A percentile compares a stretch with the other conserved stretches of the same genome.
These are phyloP conservation scores for Lethrus apterus DNA, from an alignment of 1,140 invertebrate genomes.

Conservation along the genomic window DNA sequence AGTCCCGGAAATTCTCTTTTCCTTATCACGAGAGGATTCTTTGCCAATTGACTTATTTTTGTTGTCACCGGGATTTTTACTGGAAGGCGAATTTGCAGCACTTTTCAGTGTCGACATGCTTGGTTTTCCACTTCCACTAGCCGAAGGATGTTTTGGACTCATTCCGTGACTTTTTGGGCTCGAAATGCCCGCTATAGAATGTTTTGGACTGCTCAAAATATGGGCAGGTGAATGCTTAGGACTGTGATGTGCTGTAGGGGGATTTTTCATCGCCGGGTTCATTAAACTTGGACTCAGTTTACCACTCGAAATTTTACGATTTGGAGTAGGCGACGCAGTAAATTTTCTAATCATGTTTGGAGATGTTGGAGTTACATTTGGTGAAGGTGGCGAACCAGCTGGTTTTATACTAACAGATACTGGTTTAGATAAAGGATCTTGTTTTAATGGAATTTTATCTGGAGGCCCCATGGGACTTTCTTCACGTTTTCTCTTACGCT, in stretches of 20 bases:
- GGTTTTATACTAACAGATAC: conserved; percentile 68
- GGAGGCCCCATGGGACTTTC: conserved; percentile 76
- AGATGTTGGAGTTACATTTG: conserved; percentile 49
- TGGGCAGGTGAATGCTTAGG: conserved; percentile 70
- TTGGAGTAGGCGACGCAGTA: conserved; percentile 59
- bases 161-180: conserved; percentile 56
- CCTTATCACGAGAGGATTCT: conserved; percentile 50
- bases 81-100: conserved; percentile 56
- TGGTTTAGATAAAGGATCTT: conserved; percentile 64
- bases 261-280: conserved; percentile 47
- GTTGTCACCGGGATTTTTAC: conserved; percentile 30
- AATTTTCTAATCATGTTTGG: conserved; percentile 60
- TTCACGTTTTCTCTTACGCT: conserved; percentile 68
- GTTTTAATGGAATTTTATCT: conserved; percentile 66
- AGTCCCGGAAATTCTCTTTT: conserved; percentile 29
- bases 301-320: conserved; percentile 40
- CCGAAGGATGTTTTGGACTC: conserved; percentile 65
- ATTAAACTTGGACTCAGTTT: conserved; percentile 53
- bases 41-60: conserved; percentile 46
- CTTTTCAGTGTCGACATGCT: conserved; percentile 83
- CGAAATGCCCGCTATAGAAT: conserved; percentile 20
- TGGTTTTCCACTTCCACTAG: conserved; percentile 70
- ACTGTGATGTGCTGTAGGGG: conserved; percentile 55
- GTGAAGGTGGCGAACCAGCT: conserved; percentile 54
- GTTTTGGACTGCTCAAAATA: conserved; percentile 59